Evolutionary conservation across 2,113 vertebrate genomes (phyloP).

Genomic region (Gallinago undulata): DNA sequence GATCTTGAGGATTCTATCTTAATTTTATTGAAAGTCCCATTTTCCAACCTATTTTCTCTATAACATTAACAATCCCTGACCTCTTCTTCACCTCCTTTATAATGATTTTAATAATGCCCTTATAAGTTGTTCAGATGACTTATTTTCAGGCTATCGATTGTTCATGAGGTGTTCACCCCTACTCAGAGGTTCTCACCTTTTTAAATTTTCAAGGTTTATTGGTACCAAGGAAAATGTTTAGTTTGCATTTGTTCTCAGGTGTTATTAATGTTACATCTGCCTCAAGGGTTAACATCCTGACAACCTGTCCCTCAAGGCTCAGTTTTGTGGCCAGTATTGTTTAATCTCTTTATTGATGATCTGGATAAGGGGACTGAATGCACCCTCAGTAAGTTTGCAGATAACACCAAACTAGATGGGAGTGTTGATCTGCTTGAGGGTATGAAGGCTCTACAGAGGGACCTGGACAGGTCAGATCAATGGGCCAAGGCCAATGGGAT

Average conservation of each 20-base stretch:
- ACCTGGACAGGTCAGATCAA: too few relatives aligned
- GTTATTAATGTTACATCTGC: not conserved
- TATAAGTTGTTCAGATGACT: not conserved
- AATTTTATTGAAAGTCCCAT: not conserved
- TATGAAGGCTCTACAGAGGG: too few relatives aligned
- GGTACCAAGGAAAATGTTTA: not conserved
- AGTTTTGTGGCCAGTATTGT: too few relatives aligned
- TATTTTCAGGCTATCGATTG: not conserved
- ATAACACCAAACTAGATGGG: too few relatives aligned
- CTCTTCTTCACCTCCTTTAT: not conserved
- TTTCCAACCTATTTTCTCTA: not conserved
- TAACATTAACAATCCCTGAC: not conserved
- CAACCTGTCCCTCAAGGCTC: not conserved
- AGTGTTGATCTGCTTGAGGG: too few relatives aligned
- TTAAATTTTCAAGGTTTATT: not conserved
- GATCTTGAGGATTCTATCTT: not conserved
- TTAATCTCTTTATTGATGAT: too few relatives aligned
- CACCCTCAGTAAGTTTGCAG: too few relatives aligned
- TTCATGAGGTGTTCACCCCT: not conserved
- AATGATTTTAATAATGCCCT: not conserved
- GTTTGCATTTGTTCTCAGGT: not conserved
- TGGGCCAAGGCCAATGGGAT: too few relatives aligned
- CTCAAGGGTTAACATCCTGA: not conserved
- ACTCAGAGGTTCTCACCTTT: not conserved
- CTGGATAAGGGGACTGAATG: too few relatives aligned